Evolutionary conservation across 1,140 invertebrate species (phyloP).

Genomic region (Tetraneura akinire): DNA sequence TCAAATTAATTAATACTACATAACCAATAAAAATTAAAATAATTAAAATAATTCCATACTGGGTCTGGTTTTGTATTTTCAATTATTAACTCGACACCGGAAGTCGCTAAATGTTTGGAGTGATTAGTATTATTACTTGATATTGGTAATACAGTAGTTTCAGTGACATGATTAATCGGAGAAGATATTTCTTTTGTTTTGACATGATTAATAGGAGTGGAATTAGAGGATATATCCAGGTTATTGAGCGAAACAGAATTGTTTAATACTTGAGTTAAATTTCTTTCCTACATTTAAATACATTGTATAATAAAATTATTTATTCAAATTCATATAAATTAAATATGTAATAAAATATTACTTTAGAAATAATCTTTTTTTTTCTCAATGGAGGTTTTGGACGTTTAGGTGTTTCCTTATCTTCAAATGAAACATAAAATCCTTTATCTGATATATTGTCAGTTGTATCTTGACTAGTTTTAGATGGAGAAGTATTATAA

Average conservation of each 20-base stretch:
- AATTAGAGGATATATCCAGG: slow-evolving; percentile 25
- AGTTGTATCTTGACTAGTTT: slow-evolving; percentile 20
- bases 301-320: neutral
- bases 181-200: slow-evolving; percentile 13
- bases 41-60: neutral
- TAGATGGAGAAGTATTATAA: slow-evolving; percentile 57
- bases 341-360: too few relatives aligned
- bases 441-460: slow-evolving; percentile 72
- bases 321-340: neutral
- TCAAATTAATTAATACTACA: neutral
- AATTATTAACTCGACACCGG: slow-evolving; percentile 23
- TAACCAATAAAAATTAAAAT: neutral
- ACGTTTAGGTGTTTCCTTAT: slow-evolving; percentile 76
- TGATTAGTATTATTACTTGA: slow-evolving; percentile 5
- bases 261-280: slow-evolving; percentile 54
- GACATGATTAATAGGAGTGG: neutral
- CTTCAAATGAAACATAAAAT: slow-evolving; percentile 94
- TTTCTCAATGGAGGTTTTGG: slow-evolving; percentile 82
- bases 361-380: slow-evolving; percentile 76
- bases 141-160: neutral
- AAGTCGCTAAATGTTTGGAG: neutral
- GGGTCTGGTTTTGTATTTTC: slow-evolving; percentile 42
- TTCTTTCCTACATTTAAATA: slow-evolving; percentile 52
- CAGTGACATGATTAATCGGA: slow-evolving; percentile 19
- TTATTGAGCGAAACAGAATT: slow-evolving; percentile 38